Evolutionary conservation across 1,140 invertebrate genomes (phyloP).

Genomic region (Phymorhynchus buccinoides): DNA sequence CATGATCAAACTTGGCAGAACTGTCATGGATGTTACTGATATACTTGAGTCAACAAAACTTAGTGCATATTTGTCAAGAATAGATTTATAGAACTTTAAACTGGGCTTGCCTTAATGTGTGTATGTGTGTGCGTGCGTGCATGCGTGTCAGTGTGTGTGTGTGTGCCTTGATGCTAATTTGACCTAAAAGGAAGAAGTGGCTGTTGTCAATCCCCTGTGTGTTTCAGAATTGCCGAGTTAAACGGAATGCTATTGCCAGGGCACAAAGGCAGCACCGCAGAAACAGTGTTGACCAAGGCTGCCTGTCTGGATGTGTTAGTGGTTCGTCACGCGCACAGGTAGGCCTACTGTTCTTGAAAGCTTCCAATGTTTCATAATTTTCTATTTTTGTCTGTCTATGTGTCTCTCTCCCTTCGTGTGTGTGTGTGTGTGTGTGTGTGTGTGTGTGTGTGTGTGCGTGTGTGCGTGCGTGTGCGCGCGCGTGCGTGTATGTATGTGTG

Average conservation of each 20-base stretch:
- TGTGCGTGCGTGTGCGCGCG: not conserved
- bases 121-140: too few relatives aligned
- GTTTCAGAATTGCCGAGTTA: constrained; percentile 1
- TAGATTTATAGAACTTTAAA: too few relatives aligned
- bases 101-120: not conserved
- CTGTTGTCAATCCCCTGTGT: not conserved
- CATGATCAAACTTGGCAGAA: too few relatives aligned
- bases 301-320: constrained; percentile 19
- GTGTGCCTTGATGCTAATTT: too few relatives aligned
- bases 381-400: not conserved
- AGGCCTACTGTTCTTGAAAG: not conserved
- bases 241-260: constrained; percentile 11
- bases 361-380: too few relatives aligned
- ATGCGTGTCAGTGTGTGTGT: too few relatives aligned
- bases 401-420: not conserved
- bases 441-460: not conserved
- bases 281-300: constrained; percentile 4
- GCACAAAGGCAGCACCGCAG: constrained; percentile 12
- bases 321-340: not conserved
- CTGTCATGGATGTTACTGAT: too few relatives aligned
- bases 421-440: not conserved
- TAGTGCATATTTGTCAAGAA: too few relatives aligned
- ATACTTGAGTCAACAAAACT: too few relatives aligned
- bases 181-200: too few relatives aligned
- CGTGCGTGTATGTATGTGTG: not conserved